These are phyloP conservation scores for Rhinoderma darwinii DNA, from an alignment of 2,113 vertebrate genomes.

Conservation along the genomic window DNA sequence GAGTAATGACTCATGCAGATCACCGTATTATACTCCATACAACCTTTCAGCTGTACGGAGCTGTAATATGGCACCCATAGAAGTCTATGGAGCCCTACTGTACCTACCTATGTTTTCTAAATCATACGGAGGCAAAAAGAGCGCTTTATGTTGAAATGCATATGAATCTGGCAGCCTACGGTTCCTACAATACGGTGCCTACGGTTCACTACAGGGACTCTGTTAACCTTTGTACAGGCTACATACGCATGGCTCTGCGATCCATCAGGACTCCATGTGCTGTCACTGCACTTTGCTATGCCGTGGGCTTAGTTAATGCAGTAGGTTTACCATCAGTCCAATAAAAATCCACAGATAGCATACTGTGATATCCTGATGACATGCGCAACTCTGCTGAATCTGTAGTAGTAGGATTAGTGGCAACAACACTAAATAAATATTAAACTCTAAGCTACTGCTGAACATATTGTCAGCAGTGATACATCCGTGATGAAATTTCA, in stretches of 20 bases:
- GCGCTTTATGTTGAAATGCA: no score
- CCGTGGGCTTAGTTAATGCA: not conserved
- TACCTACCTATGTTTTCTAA: no score
- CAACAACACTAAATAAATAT: not conserved
- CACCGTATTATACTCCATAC: not conserved
- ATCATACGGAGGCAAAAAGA: no score
- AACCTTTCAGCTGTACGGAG: not conserved
- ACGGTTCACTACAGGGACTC: no score
- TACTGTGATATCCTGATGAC: not conserved
- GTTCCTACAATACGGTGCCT: no score
- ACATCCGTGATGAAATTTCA: slow-evolving; percentile 26
- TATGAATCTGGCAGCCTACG: no score
- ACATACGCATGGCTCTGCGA: no score
- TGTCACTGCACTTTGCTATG: not conserved
- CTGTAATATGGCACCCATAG: not conserved
- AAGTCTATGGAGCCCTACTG: rapidly evolving
- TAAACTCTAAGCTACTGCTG: not conserved
- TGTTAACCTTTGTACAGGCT: no score
- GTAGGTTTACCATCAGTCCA: no score
- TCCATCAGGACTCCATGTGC: no score
- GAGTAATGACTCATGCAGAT: no score
- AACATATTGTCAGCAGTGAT: slow-evolving; percentile 14
- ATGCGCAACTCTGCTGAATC: not conserved
- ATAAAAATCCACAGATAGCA: not conserved
- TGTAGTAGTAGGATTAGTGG: not conserved